Percentiles rank a stretch among this genome's conserved stretches.
Conservation (phyloP, 2,113 vertebrate species). For the Callaeas wilsoni region DNA sequence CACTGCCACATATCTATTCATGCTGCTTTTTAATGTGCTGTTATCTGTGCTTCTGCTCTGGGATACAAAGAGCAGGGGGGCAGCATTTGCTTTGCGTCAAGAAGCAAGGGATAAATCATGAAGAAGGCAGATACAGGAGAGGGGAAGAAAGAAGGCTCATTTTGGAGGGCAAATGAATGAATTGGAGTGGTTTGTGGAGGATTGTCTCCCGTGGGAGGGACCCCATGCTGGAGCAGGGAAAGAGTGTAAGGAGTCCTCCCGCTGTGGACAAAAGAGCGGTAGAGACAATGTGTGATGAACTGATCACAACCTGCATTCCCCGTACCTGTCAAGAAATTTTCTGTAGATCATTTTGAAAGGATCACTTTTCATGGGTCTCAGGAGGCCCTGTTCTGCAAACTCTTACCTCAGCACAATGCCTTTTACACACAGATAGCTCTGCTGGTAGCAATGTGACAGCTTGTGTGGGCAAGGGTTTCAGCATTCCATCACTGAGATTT, state of each 20-base stretch:
- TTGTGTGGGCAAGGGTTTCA: neutral
- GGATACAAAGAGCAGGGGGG: neutral
- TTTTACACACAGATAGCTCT: neutral
- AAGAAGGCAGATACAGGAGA: neutral
- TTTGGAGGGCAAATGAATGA: neutral
- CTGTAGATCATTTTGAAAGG: neutral
- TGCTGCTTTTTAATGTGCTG: neutral
- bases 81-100: neutral
- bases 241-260: neutral
- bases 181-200: neutral
- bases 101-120: neutral
- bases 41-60: neutral
- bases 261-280: rapidly evolving
- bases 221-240: neutral
- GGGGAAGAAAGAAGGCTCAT: neutral
- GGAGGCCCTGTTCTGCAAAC: neutral
- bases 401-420: neutral
- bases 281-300: neutral
- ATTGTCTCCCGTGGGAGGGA: neutral
- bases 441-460: neutral
- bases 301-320: neutral
- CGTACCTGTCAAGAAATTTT: neutral
- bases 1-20: neutral
- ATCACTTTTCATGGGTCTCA: neutral
- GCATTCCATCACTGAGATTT: neutral